Conservation (phyloP, 2,888 invertebrate genomes). For the Cinara cedri region DNA sequence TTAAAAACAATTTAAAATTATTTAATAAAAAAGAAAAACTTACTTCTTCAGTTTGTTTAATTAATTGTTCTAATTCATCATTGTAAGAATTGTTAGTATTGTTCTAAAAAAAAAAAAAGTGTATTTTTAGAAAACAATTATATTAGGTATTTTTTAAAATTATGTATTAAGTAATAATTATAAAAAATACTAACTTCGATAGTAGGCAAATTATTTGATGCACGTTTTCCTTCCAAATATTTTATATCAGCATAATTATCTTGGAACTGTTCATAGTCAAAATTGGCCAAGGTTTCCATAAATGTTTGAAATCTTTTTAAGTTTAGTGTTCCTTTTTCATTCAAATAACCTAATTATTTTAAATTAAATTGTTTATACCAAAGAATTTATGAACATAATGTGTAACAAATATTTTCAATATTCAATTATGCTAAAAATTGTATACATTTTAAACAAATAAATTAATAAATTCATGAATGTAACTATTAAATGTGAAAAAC, state of each 20-base stretch:
- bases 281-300: conserved; percentile 74
- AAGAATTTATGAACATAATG: background rate
- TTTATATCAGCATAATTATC: conserved; percentile 81
- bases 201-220: conserved; percentile 65
- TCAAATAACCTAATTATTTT: conserved; percentile 79
- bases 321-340: conserved; percentile 85
- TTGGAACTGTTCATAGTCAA: conserved; percentile 78
- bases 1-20: conserved; percentile 58
- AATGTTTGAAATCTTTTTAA: conserved; percentile 84
- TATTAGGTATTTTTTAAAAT: background rate
- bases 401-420: background rate
- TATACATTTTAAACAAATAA: too few relatives aligned
- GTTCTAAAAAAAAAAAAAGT: conserved; percentile 47
- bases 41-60: conserved; percentile 71
- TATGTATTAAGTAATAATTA: conserved; percentile 56
- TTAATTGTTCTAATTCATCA: conserved; percentile 64
- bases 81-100: conserved; percentile 41
- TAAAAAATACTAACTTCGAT: conserved; percentile 59
- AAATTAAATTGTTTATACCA: background rate
- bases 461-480: too few relatives aligned
- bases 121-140: background rate
- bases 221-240: conserved; percentile 78
- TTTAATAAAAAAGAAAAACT: conserved; percentile 58
- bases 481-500: too few relatives aligned
- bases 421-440: too few relatives aligned